Conservation (phyloP, 2,888 invertebrate genomes). For the Iphiclides podalirius region DNA sequence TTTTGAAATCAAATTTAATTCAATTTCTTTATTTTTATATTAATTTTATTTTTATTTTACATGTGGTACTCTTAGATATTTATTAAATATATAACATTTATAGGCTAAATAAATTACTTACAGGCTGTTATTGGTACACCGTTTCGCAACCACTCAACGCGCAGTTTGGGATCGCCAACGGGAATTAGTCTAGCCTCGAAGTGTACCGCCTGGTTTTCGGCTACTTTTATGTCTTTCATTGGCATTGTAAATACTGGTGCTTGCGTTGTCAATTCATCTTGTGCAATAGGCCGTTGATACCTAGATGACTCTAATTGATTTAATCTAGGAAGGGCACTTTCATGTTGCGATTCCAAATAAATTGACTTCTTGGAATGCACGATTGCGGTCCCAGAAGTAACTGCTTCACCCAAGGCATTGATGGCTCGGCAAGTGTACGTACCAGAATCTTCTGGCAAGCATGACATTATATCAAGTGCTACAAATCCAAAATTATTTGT, state of each 20-base stretch:
- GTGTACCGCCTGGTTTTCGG: slow-evolving; percentile 95
- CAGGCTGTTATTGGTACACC: slow-evolving; percentile 94
- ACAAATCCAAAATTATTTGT: slow-evolving; percentile 99
- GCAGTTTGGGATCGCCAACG: slow-evolving; percentile 95
- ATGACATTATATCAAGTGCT: slow-evolving; percentile 96
- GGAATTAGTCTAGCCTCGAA: slow-evolving; percentile 97
- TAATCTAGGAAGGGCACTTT: slow-evolving; percentile 89
- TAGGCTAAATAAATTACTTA: slow-evolving; percentile 74
- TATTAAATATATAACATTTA: too few relatives aligned
- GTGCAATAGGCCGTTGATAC: slow-evolving; percentile 85
- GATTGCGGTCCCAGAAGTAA: slow-evolving; percentile 92
- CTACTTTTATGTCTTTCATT: slow-evolving; percentile 90
- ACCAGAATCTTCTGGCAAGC: slow-evolving; percentile 97
- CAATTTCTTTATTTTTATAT: too few relatives aligned
- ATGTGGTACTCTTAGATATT: too few relatives aligned
- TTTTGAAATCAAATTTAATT: neutral
- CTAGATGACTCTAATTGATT: slow-evolving; percentile 89
- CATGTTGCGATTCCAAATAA: slow-evolving; percentile 92
- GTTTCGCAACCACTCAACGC: slow-evolving; percentile 95
- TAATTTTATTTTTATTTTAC: too few relatives aligned
- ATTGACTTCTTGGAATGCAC: slow-evolving; percentile 93
- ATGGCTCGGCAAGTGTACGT: slow-evolving; percentile 96
- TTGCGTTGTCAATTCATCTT: slow-evolving; percentile 90
- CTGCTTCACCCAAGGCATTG: slow-evolving; percentile 95
- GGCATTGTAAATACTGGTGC: slow-evolving; percentile 96